phyloP scores from a whole-genome alignment of 2,888 invertebrate species.

The Catocala sponsa region DNA sequence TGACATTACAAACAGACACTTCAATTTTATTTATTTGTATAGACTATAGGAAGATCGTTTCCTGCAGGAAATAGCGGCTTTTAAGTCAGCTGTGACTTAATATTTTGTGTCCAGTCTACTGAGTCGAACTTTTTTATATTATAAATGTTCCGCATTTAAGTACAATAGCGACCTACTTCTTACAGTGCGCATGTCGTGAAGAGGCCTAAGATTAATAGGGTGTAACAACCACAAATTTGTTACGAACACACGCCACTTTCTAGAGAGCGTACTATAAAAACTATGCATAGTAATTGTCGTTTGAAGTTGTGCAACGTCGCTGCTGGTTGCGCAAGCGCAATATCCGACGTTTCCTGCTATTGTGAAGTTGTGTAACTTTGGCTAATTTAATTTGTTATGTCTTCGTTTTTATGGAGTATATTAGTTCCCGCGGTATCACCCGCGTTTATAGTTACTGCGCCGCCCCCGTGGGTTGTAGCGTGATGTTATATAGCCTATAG shows the following conservation, averaged over 20 bases:
- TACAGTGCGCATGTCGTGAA: slow-evolving; percentile 24
- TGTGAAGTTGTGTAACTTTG: slow-evolving; percentile 42
- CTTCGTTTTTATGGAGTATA: slow-evolving; percentile 18
- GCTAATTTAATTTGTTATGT: slow-evolving; percentile 31
- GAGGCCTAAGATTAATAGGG: slow-evolving; percentile 21
- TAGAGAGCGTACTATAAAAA: slow-evolving; percentile 36
- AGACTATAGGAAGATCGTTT: too few relatives aligned
- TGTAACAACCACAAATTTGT: slow-evolving; percentile 29
- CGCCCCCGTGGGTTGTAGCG: too few relatives aligned
- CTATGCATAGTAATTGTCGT: slow-evolving; percentile 44
- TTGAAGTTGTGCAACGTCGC: slow-evolving; percentile 29
- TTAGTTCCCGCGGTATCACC: too few relatives aligned
- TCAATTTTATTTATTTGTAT: too few relatives aligned
- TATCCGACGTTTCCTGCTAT: slow-evolving; percentile 44
- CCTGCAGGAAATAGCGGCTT: too few relatives aligned
- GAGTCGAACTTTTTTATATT: neutral
- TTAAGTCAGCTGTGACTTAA: too few relatives aligned
- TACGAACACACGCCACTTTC: slow-evolving; percentile 41
- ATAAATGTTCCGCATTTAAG: neutral
- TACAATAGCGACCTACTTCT: neutral
- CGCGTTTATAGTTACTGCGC: too few relatives aligned
- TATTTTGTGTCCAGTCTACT: too few relatives aligned
- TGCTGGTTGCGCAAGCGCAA: slow-evolving; percentile 29
- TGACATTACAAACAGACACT: too few relatives aligned
- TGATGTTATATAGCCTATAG: too few relatives aligned